These are phyloP conservation scores for Eonycteris spelaea DNA, from an alignment of 2,113 vertebrate genomes.

Conservation along the genomic window DNA sequence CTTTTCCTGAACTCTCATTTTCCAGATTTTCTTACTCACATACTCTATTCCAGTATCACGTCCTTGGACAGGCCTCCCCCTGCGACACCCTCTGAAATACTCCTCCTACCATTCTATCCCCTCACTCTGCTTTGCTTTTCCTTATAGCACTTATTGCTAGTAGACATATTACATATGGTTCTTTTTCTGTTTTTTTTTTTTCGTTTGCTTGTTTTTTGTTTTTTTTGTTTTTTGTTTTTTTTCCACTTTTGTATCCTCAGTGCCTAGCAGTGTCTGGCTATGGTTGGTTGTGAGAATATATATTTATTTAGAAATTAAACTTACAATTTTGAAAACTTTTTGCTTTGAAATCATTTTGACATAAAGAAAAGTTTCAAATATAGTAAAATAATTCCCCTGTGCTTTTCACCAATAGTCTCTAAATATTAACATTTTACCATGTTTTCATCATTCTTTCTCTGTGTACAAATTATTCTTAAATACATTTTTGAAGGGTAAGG, in stretches of 20 bases:
- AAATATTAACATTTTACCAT: neutral
- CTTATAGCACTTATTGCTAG: neutral
- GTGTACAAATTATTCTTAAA: neutral
- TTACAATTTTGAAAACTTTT: neutral
- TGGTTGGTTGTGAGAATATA: neutral
- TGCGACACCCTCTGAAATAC: neutral
- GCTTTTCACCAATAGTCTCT: neutral
- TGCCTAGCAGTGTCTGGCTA: neutral
- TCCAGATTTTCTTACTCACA: neutral
- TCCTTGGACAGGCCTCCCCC: neutral
- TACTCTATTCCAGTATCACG: neutral
- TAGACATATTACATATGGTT: neutral
- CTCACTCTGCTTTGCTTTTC: neutral
- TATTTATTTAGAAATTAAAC: neutral
- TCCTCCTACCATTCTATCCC: neutral
- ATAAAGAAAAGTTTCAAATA: neutral
- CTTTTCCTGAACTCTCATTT: neutral
- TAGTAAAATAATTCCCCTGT: neutral
- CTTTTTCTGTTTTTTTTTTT: neutral
- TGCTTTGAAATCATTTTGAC: neutral
- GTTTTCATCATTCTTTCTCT: neutral
- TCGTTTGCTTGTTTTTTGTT: no score
- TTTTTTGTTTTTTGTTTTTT: neutral
- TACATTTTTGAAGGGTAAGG: neutral
- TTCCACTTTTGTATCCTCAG: neutral